Conservation (phyloP, 2,888 invertebrate genomes). For the Drosophila flavopinicola region DNA sequence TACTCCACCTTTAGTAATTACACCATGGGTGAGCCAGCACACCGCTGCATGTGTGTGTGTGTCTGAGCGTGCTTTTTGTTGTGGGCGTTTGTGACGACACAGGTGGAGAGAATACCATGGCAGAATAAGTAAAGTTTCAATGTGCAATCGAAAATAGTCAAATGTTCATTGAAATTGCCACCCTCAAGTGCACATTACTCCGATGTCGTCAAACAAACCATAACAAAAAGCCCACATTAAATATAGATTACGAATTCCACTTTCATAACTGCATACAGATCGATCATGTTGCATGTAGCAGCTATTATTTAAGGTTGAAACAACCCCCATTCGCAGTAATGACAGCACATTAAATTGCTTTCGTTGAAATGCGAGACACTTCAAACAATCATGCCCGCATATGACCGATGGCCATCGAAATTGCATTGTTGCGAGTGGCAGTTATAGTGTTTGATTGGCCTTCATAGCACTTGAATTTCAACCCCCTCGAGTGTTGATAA, state of each 20-base stretch:
- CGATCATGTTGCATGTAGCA: slow-evolving; percentile 72
- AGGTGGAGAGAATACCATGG: slow-evolving; percentile 14
- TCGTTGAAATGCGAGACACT: slow-evolving; percentile 53
- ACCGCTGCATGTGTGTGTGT: slow-evolving; percentile 5
- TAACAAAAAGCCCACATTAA: slow-evolving; percentile 56
- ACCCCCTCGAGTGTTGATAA: slow-evolving; percentile 41
- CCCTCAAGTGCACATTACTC: slow-evolving; percentile 35
- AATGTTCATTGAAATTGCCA: slow-evolving; percentile 18
- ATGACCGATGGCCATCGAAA: slow-evolving; percentile 53
- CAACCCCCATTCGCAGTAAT: slow-evolving; percentile 61
- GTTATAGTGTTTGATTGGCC: slow-evolving; percentile 45
- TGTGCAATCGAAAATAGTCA: slow-evolving; percentile 3
- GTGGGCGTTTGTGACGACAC: slow-evolving; percentile 57
- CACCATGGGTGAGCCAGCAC: too few relatives aligned
- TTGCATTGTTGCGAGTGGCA: slow-evolving; percentile 34
- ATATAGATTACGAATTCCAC: slow-evolving; percentile 46
- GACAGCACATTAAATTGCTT: slow-evolving; percentile 54
- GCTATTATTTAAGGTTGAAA: slow-evolving; percentile 22
- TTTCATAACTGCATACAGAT: slow-evolving; percentile 36
- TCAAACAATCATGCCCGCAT: slow-evolving; percentile 64
- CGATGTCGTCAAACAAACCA: slow-evolving; percentile 27
- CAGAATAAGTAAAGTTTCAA: slow-evolving; percentile 12
- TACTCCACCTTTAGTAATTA: too few relatives aligned
- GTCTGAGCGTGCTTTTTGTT: slow-evolving; percentile 38
- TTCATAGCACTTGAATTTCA: slow-evolving; percentile 43